Percentiles rank a stretch among this genome's conserved stretches.
These are phyloP conservation scores for Apodemus sylvaticus DNA, from an alignment of 2,113 vertebrate genomes.

Conservation along the genomic window DNA sequence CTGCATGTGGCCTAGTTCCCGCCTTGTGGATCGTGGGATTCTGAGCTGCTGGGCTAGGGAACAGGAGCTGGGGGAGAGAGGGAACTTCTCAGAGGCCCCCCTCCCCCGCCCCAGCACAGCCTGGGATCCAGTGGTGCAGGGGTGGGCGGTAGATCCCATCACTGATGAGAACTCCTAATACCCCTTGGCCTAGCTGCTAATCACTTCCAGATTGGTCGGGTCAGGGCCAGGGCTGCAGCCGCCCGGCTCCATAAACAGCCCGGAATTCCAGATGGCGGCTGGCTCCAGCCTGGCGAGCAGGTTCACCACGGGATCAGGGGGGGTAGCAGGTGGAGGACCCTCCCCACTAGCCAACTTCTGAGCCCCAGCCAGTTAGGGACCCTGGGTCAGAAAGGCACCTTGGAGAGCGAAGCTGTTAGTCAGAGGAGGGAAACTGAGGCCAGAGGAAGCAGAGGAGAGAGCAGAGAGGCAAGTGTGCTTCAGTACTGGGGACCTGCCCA, in stretches of 20 bases:
- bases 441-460: background rate
- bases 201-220: conserved; percentile 99
- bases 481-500: background rate
- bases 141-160: background rate
- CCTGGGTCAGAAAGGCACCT: background rate
- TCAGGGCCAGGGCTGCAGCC: conserved; percentile 98
- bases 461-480: rapidly evolving
- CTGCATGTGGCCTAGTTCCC: background rate
- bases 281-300: conserved; percentile 99
- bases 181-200: conserved; percentile 89
- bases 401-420: background rate
- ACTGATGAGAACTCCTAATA: conserved; percentile 89
- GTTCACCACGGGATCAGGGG: conserved; percentile 97
- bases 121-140: background rate
- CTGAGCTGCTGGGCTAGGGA: conserved; percentile 56
- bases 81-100: conserved; percentile 66
- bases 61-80: conserved; percentile 45
- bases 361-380: background rate
- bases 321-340: conserved; percentile 99
- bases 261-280: conserved; percentile 99
- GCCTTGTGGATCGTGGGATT: background rate
- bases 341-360: background rate
- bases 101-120: background rate
- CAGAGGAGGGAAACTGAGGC: conserved; percentile 51
- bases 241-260: conserved; percentile 99